phyloP scores from a whole-genome alignment of 64 coral and sea anemone genomes.

The Stylophora pistillata region DNA sequence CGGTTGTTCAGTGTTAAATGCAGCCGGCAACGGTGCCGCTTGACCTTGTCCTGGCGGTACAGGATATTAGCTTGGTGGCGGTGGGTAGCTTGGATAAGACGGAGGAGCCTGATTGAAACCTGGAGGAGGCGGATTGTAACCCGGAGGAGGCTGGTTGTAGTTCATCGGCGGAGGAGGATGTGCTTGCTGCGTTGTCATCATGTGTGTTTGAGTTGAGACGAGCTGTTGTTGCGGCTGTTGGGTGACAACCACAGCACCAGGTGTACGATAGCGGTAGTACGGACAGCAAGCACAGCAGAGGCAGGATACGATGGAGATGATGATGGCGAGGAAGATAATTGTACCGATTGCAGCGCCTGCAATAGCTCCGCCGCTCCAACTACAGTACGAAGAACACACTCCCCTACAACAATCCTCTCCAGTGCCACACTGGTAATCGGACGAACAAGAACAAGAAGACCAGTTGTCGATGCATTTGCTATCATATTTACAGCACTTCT shows the following conservation, averaged over 20 bases:
- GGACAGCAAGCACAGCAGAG: constrained; percentile 50
- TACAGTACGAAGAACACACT: not conserved
- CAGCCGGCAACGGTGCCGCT: not conserved
- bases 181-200: not conserved
- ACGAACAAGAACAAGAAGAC: not conserved
- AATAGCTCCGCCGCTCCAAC: not conserved
- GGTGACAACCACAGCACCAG: not conserved
- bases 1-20: too few species aligned
- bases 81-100: not conserved
- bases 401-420: too few species aligned
- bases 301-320: constrained; percentile 16
- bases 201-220: not conserved
- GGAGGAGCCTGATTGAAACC: not conserved
- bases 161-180: not conserved
- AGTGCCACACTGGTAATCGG: too few species aligned
- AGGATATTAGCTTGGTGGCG: not conserved
- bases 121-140: not conserved
- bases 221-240: not conserved
- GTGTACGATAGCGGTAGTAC: not conserved
- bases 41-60: not conserved
- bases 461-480: not conserved
- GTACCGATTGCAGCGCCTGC: not conserved
- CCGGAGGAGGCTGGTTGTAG: not conserved
- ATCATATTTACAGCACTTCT: too few species aligned
- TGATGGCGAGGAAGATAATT: not conserved